A percentile compares a stretch with the other conserved stretches of the same genome.
Conservation (phyloP, 2,113 vertebrate genomes). For the Elaphurus davidianus region DNA sequence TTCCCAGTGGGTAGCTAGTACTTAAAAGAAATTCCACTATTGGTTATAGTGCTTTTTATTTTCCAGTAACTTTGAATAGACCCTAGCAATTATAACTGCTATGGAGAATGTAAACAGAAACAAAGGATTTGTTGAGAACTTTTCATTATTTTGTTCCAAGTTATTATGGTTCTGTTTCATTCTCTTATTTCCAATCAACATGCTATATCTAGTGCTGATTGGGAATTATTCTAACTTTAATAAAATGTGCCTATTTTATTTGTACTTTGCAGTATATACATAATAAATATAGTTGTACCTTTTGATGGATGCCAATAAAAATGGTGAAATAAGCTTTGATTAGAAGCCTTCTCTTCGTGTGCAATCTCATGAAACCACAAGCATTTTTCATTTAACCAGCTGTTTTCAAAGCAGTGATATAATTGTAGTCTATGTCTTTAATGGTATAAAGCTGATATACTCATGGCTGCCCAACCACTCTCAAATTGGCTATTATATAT, state of each 20-base stretch:
- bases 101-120: conserved; percentile 36
- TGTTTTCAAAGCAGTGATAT: neutral
- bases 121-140: conserved; percentile 42
- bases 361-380: neutral
- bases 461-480: neutral
- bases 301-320: neutral
- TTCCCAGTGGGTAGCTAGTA: conserved; percentile 61
- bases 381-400: neutral
- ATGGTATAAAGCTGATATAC: neutral
- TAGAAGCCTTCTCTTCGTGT: neutral
- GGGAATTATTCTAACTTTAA: conserved; percentile 11
- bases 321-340: neutral
- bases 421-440: neutral
- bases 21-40: conserved; percentile 59
- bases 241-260: neutral
- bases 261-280: neutral
- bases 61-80: conserved; percentile 53
- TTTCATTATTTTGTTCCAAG: conserved; percentile 54
- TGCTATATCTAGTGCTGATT: neutral
- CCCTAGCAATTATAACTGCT: conserved; percentile 48
- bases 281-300: conserved; percentile 19
- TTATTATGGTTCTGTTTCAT: conserved; percentile 30
- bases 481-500: neutral
- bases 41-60: conserved; percentile 40
- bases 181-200: conserved; percentile 2